Evolutionary conservation across 1,140 invertebrate genomes (phyloP), one percentile per base, ranked within the genome.

Genomic region (silkworm (Bombyx mori)): DNA sequence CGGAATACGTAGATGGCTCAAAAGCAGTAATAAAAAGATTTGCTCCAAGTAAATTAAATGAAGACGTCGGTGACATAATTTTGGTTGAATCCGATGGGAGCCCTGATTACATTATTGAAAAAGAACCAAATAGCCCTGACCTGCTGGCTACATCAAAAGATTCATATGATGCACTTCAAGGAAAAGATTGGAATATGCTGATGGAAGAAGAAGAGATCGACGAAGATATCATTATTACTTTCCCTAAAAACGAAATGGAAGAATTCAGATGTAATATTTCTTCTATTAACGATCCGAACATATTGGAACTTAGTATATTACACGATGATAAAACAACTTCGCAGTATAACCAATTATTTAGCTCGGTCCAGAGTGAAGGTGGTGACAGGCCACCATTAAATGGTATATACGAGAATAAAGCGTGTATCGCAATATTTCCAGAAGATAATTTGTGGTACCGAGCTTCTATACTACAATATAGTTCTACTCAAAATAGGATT

Each of bases 361-460:
- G 65, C 44, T 63, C 77, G 46, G 51, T 86, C 3, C 74, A 83
- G 64, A 18, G 57, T 3, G 63, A 69, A n/a, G 60, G 65, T 42
- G 43, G 48, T 6, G 58, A 77, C 54, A 66, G 71, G 71, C 49
- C 50, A 1, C 61, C 71, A 12, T 51, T 88, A 12, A 70, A 77
- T 42, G 81, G 77, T 42, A 78, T 85, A 53, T 82, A 67, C 52
- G 77, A 79, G 57, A 75, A 84, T 56, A 86, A 85, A 63, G 73
- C 82, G 12, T 88, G 86, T 57, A 61, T 83, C 9, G 86, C 81
- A 44, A 50, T 81, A 8, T 88, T 82, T 52, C 60, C 65, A 1
- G 78, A 77, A 54, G 79, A 86, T 51, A 59, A 61, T 1, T 62
- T 66, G 22, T 88, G 86, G 86, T 85, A 88, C 47, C 64, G 86